Conservation (phyloP, 1,140 invertebrate species). For the Magallana angulata region DNA sequence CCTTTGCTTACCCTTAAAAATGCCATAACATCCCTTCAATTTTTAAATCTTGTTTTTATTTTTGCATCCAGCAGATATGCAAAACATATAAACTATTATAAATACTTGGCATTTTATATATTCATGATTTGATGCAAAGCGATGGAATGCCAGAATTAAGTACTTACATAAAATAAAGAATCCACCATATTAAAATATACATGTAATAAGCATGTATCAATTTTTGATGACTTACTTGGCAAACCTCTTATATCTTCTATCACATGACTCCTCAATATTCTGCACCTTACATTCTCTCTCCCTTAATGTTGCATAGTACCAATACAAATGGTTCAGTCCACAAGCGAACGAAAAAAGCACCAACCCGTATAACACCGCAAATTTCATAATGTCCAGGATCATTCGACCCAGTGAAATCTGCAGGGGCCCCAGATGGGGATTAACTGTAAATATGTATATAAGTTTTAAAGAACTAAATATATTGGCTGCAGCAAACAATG, state of each 20-base stretch:
- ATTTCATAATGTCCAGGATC: conserved; percentile 99
- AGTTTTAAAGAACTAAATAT: conserved; percentile 98
- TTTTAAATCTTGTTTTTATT: no score
- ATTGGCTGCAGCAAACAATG: conserved; percentile 95
- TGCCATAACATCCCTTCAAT: no score
- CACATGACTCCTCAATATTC: conserved; percentile 61
- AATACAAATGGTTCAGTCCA: conserved; percentile 94
- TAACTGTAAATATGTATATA: conserved; percentile 99
- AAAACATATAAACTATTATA: no score
- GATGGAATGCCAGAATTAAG: no score
- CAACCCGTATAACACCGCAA: conserved; percentile 94
- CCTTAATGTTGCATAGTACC: conserved; percentile 98
- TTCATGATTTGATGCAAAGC: no score
- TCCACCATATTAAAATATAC: no score
- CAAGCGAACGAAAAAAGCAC: conserved; percentile 99
- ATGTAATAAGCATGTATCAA: no score
- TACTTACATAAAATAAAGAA: no score
- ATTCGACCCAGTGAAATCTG: conserved; percentile 97
- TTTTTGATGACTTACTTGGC: conserved; percentile 73
- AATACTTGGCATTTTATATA: no score
- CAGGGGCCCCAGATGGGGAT: conserved; percentile 97
- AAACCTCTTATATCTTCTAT: conserved; percentile 76
- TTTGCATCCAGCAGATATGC: no score
- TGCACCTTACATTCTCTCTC: conserved; percentile 87
- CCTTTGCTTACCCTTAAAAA: no score